Conservation (phyloP, 2,888 invertebrate genomes). For the Calliopum simillimum region DNA sequence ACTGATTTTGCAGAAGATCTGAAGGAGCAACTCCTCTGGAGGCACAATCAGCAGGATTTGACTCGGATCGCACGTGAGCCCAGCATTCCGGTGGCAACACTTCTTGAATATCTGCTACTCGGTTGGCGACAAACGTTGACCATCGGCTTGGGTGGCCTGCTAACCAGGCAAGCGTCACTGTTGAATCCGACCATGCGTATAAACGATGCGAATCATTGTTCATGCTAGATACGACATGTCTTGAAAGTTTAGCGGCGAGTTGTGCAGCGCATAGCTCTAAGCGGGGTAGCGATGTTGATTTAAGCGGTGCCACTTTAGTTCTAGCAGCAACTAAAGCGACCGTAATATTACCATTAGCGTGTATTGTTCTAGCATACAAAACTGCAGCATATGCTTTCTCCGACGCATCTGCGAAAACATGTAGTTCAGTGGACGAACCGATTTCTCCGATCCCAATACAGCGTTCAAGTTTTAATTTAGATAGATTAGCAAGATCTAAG, state of each 20-base stretch:
- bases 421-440: neutral
- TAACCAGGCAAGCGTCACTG: slow-evolving; percentile 17
- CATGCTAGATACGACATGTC: slow-evolving; percentile 14
- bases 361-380: slow-evolving; percentile 5
- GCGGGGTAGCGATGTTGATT: slow-evolving; percentile 10
- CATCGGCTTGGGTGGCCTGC: slow-evolving; percentile 21
- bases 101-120: slow-evolving; percentile 20
- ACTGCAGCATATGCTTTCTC: slow-evolving; percentile 16
- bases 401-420: slow-evolving; percentile 12
- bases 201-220: neutral
- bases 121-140: too few species aligned
- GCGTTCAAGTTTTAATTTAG: neutral
- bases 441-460: neutral
- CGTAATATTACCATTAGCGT: slow-evolving; percentile 2
- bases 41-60: slow-evolving; percentile 26
- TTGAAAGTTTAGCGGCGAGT: slow-evolving; percentile 19
- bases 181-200: slow-evolving; percentile 25
- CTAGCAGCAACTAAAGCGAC: slow-evolving; percentile 13
- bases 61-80: slow-evolving; percentile 21
- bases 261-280: slow-evolving; percentile 19
- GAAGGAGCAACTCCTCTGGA: slow-evolving; percentile 16
- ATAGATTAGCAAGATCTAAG: neutral
- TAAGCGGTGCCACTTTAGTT: slow-evolving; percentile 23
- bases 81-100: slow-evolving; percentile 18
- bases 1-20: slow-evolving; percentile 8